phyloP scores from a whole-genome alignment of 2,113 vertebrate genomes.

The Octodon degus region DNA sequence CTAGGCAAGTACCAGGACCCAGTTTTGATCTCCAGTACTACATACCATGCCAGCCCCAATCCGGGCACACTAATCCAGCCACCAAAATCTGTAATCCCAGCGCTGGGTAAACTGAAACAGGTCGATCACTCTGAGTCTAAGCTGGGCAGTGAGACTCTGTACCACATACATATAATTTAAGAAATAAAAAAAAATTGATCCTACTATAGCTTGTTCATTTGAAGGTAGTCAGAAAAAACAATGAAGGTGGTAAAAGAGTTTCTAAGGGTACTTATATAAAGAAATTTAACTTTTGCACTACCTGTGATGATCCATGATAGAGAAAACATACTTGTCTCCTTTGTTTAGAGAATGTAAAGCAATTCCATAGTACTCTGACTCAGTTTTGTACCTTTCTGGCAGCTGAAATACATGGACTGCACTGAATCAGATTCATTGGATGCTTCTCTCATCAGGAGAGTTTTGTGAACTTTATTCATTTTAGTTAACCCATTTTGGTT shows the following conservation, averaged over 20 bases:
- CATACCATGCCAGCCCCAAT: too few relatives aligned
- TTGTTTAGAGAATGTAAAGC: neutral
- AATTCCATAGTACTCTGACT: slow-evolving; percentile 14
- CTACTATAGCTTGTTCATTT: slow-evolving; percentile 33
- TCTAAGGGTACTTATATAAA: slow-evolving; percentile 25
- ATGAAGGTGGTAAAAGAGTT: slow-evolving; percentile 66
- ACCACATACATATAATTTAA: too few relatives aligned
- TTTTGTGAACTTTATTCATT: neutral
- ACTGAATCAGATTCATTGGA: neutral
- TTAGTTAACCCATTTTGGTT: slow-evolving; percentile 19
- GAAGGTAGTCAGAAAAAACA: slow-evolving; percentile 49
- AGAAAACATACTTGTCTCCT: slow-evolving; percentile 50
- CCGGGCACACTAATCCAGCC: too few relatives aligned
- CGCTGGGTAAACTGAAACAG: too few relatives aligned
- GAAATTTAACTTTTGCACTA: slow-evolving; percentile 61
- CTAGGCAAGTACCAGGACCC: too few relatives aligned
- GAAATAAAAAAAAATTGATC: too few relatives aligned
- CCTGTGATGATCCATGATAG: slow-evolving; percentile 41
- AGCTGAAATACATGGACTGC: neutral
- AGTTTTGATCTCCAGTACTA: too few relatives aligned
- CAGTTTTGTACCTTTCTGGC: neutral
- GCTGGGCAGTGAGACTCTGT: too few relatives aligned
- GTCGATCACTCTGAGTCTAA: too few relatives aligned
- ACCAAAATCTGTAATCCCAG: too few relatives aligned
- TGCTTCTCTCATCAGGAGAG: neutral